Conservation (phyloP, 2,888 invertebrate species). For the Cataglyphis livida region DNA sequence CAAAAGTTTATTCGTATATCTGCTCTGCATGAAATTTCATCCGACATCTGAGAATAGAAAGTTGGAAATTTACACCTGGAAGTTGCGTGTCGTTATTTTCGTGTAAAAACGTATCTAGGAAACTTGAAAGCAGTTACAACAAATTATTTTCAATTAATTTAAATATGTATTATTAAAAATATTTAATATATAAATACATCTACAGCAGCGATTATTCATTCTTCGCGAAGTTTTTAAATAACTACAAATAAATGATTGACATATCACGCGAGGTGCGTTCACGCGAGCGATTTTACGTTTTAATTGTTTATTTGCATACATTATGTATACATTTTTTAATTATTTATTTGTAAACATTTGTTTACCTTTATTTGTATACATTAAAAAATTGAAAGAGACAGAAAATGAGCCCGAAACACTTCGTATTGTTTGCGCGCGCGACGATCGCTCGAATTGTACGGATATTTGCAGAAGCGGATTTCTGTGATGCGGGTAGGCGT, state of each 20-base stretch:
- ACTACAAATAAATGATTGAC: slow-evolving; percentile 11
- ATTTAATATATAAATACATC: too few relatives aligned
- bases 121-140: background rate
- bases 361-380: too few relatives aligned
- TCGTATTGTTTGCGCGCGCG: slow-evolving; percentile 47
- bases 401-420: slow-evolving; percentile 19
- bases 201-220: background rate
- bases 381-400: background rate
- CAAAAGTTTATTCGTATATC: slow-evolving; percentile 34
- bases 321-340: background rate
- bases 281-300: background rate
- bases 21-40: slow-evolving; percentile 9
- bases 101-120: slow-evolving; percentile 2
- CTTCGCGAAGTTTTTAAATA: background rate
- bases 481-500: slow-evolving; percentile 21
- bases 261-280: background rate
- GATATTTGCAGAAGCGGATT: slow-evolving; percentile 41
- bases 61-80: slow-evolving; percentile 34
- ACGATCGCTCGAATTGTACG: slow-evolving; percentile 17
- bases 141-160: background rate
- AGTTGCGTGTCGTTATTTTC: slow-evolving; percentile 28
- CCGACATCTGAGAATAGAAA: slow-evolving; percentile 20
- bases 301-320: background rate
- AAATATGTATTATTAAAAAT: background rate
- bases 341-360: background rate